Conservation (phyloP, 2,888 invertebrate genomes). For the Imbricaverruca yamaguchii region DNA sequence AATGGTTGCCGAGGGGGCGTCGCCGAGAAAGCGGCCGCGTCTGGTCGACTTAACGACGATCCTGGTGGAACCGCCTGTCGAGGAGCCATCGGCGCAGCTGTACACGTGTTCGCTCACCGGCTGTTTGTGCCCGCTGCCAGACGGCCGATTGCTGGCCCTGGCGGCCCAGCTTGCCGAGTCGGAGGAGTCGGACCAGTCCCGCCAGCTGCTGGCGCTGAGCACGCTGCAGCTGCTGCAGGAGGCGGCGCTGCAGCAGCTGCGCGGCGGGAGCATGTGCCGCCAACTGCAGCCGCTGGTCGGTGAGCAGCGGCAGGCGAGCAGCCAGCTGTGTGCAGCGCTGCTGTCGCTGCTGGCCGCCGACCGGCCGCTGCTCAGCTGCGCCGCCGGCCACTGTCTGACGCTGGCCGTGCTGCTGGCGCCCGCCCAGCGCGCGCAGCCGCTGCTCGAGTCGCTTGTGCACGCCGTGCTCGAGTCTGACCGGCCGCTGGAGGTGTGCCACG, state of each 20-base stretch:
- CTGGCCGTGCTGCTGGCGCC: not conserved
- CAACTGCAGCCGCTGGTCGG: not conserved
- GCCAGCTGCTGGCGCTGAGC: conserved; percentile 20
- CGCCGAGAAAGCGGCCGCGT: not conserved
- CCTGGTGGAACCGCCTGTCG: not conserved
- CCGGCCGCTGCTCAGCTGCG: not conserved
- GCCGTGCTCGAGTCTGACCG: not conserved
- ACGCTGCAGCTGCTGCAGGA: conserved; percentile 3
- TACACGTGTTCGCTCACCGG: not conserved
- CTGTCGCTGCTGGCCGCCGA: not conserved
- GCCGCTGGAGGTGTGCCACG: conserved; percentile 3
- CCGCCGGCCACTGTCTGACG: conserved; percentile 1
- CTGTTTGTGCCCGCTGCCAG: not conserved
- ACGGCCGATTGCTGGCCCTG: not conserved
- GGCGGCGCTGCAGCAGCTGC: conserved; percentile 17
- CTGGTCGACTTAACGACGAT: not conserved
- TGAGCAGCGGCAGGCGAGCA: not conserved
- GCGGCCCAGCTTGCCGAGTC: not conserved
- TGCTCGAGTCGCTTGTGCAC: conserved; percentile 7
- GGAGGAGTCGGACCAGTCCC: not conserved
- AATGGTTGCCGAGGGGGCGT: not conserved
- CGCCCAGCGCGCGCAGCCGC: not conserved
- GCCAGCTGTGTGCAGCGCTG: not conserved
- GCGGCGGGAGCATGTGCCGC: not conserved
- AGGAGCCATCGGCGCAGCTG: not conserved